A percentile compares a stretch with the other conserved stretches of the same genome.
These are phyloP conservation scores for Lycaon pictus DNA, from an alignment of 2,113 vertebrate species.

Conservation along the genomic window DNA sequence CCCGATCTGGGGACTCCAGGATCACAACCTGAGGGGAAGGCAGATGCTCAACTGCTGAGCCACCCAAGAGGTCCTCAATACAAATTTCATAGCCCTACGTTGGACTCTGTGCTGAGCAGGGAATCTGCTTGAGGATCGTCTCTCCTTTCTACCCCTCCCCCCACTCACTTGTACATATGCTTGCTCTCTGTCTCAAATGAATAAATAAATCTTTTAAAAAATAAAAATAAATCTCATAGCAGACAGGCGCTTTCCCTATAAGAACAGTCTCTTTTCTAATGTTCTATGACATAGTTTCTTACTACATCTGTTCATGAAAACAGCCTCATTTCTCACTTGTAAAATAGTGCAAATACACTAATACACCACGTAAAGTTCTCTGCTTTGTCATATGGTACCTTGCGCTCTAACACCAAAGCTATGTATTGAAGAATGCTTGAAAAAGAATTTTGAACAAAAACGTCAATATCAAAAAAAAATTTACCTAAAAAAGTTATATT, in stretches of 20 bases:
- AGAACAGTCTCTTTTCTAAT: slow-evolving; percentile 30
- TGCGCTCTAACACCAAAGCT: neutral
- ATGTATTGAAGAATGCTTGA: neutral
- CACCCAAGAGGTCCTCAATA: too few species aligned
- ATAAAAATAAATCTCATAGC: neutral
- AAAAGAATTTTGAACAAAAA: slow-evolving; percentile 36
- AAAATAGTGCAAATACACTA: neutral
- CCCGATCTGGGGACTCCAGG: too few species aligned
- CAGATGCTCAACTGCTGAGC: too few species aligned
- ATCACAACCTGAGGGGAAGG: too few species aligned
- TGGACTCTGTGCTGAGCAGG: too few species aligned
- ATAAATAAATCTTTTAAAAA: too few species aligned
- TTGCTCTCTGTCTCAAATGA: too few species aligned
- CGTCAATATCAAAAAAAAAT: neutral
- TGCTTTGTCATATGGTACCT: neutral
- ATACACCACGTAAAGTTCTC: neutral
- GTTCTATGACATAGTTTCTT: neutral
- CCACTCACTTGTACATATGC: too few species aligned
- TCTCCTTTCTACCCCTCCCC: too few species aligned
- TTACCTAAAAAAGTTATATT: neutral
- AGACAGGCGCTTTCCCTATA: neutral
- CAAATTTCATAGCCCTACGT: too few species aligned
- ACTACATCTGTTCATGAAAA: neutral
- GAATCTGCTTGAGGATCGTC: too few species aligned
- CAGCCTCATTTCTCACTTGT: neutral